These are phyloP conservation scores for Zoanthus solanderi DNA, from an alignment of 92 coral and sea anemone species.

Conservation along the genomic window DNA sequence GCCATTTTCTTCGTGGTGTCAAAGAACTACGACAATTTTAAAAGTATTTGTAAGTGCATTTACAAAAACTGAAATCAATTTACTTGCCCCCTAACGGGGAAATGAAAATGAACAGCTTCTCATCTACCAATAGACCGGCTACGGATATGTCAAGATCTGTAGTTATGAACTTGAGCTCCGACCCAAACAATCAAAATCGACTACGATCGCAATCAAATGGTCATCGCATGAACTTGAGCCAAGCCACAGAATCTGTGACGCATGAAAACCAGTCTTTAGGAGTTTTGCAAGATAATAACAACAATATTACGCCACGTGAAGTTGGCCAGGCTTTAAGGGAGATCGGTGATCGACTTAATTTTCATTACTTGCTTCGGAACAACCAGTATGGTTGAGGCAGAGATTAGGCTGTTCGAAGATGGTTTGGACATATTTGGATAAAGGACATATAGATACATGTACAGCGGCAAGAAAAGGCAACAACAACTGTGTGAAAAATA, in stretches of 20 bases:
- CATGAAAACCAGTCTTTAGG: constrained; percentile 69
- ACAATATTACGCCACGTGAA: constrained; percentile 81
- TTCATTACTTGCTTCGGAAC: constrained; percentile 63
- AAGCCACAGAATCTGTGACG: constrained; percentile 77
- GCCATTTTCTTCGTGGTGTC: neutral
- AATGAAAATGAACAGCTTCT: constrained; percentile 42
- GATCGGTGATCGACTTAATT: constrained; percentile 85
- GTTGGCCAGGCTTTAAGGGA: constrained; percentile 79
- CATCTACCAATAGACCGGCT: constrained; percentile 23
- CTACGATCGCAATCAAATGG: constrained; percentile 34
- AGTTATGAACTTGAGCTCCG: constrained; percentile 32
- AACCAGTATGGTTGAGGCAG: constrained; percentile 57
- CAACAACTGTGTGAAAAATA: neutral
- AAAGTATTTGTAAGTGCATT: neutral
- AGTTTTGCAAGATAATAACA: constrained; percentile 73
- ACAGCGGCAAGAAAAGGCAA: constrained; percentile 24
- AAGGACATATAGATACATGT: neutral
- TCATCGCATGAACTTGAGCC: constrained; percentile 40
- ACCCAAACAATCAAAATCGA: constrained; percentile 28
- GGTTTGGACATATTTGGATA: neutral
- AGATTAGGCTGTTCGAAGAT: neutral
- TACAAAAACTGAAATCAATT: constrained; percentile 9
- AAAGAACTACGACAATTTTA: neutral
- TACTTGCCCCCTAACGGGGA: constrained; percentile 32
- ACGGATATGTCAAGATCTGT: constrained; percentile 25